phyloP scores from a whole-genome alignment of 2,888 invertebrate genomes.

The Meloe dianella region DNA sequence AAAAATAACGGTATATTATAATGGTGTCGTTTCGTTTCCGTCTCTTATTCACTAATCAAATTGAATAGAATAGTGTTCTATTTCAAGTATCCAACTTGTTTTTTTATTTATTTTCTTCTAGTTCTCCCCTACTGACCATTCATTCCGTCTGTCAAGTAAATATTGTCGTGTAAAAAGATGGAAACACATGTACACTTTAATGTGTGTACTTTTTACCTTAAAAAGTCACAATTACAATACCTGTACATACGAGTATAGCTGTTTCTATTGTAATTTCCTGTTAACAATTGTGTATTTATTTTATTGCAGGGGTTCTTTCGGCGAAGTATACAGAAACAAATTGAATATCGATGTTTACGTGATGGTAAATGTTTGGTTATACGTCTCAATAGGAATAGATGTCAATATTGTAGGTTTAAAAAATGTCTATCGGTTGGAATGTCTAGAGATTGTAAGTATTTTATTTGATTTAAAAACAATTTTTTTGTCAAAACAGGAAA shows the following conservation, averaged over 20 bases:
- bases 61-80: constrained; percentile 17
- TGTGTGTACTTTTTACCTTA: constrained; percentile 1
- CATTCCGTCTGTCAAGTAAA: constrained; percentile 19
- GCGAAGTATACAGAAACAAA: constrained; percentile 95
- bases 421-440: constrained; percentile 96
- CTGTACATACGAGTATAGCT: constrained; percentile 15
- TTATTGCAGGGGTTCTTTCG: constrained; percentile 89
- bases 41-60: constrained; percentile 26
- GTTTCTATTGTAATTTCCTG: not conserved
- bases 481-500: not conserved
- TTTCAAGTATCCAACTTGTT: constrained; percentile 31
- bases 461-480: not conserved
- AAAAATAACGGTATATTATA: constrained; percentile 37
- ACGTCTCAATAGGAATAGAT: constrained; percentile 91
- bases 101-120: constrained; percentile 25
- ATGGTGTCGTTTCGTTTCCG: constrained; percentile 33
- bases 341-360: constrained; percentile 91
- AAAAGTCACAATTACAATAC: constrained; percentile 19
- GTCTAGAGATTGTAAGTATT: constrained; percentile 93
- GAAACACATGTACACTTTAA: constrained; percentile 14
- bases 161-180: constrained; percentile 17
- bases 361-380: constrained; percentile 95
- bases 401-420: constrained; percentile 95
- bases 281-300: constrained; percentile 14
- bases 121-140: constrained; percentile 34